Conservation (phyloP, 2,888 invertebrate genomes). For the Orthonychiurus folsomi region DNA sequence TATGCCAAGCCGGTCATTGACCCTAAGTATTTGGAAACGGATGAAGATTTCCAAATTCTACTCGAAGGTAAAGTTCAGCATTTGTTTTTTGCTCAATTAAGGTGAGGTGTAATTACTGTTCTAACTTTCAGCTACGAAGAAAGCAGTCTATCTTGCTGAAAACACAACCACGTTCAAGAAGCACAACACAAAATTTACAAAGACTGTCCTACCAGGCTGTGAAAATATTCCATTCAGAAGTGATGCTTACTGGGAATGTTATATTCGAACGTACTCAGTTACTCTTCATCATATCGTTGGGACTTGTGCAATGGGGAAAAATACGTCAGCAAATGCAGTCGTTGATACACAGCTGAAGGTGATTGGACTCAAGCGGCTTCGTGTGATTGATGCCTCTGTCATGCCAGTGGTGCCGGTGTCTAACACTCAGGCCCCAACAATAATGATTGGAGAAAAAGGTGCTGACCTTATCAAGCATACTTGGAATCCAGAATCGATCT, state of each 20-base stretch:
- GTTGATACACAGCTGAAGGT: conserved; percentile 20
- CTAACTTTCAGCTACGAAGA: conserved; percentile 23
- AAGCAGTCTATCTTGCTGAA: conserved; percentile 27
- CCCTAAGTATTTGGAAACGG: conserved; percentile 35
- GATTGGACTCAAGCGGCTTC: conserved; percentile 11
- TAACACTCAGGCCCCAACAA: conserved; percentile 10
- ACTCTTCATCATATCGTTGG: conserved; percentile 15
- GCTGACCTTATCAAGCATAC: conserved; percentile 9
- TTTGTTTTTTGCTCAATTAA: neutral
- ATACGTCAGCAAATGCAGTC: conserved; percentile 12
- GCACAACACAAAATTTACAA: conserved; percentile 28
- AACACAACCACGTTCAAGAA: conserved; percentile 27
- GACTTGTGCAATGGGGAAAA: conserved; percentile 15
- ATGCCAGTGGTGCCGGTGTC: conserved; percentile 15
- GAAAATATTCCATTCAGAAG: conserved; percentile 24
- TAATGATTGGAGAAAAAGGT: conserved; percentile 15
- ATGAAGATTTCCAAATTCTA: conserved; percentile 25
- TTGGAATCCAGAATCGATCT: neutral
- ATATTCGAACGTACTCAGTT: conserved; percentile 8
- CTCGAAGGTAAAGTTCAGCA: conserved; percentile 26
- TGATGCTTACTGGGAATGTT: conserved; percentile 37
- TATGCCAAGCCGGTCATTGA: conserved; percentile 28
- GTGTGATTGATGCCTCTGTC: conserved; percentile 20
- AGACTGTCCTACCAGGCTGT: conserved; percentile 31
- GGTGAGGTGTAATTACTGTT: neutral